Evolutionary conservation across 2,797 vertebrate species (phyloP), one percentile per base, ranked within the genome.

Genomic region (Anguilla marmorata): DNA sequence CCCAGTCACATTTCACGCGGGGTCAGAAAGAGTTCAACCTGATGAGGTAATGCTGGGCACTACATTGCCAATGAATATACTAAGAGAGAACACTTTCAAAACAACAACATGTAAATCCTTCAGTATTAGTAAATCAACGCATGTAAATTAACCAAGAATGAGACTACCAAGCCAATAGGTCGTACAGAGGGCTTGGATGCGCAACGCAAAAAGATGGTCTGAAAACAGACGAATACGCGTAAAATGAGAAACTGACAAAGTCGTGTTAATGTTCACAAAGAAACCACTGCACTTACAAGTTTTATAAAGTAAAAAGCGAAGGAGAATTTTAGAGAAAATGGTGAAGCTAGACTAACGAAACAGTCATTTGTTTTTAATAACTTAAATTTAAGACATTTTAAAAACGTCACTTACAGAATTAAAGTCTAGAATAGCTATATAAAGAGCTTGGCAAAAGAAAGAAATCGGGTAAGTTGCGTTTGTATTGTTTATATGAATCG

Each of bases 1-100:
- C 91, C 90, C 92, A 91, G 94, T 92, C 94, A 93, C 92, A 94
- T 93, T 93, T 94, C 94, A 94, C 89, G 37, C 86, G 90, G 95
- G 97, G 97, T 98, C 97, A 98, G 85, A 91, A 90, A 94, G 95
- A 98, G 97, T 98, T 98, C 97, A 97, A 27, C 48, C 19, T 84
- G 66, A 87, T 91, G 91, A 89, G 90, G 90, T 92, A 92, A 93
- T 89, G 89, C 83, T 88, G 90, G 90, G 80, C 66, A 60, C 84
- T 89, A 24, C 56, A 86, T 63, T 86, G 90, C 85, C 58, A 48
- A 88, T 88, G 33, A 66, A 89, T 89, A 91, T 88, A 90, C 83
- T 11, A 79, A 87, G n/a, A 76, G 76, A 86, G 85, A 80, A 87
- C 89, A 56, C 83, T 24, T 89, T 30, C 89, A 74, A 88, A 92